Evolutionary conservation across 2,797 vertebrate species (phyloP).

Genomic region (Tolypeutes matacus): DNA sequence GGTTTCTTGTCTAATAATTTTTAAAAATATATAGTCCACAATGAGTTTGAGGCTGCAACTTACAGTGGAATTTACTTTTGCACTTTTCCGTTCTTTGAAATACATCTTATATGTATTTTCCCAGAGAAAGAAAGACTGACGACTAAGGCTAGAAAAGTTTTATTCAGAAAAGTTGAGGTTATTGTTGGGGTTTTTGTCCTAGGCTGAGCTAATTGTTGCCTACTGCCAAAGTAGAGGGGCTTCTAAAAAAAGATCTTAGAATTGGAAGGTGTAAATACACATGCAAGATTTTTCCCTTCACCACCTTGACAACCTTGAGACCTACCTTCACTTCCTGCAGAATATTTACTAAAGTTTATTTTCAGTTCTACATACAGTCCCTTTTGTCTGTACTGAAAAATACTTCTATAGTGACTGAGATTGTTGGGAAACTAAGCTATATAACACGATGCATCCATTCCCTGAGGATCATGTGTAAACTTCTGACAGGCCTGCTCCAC

Average conservation of each 20-base stretch:
- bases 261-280: not conserved
- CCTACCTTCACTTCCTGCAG: not conserved
- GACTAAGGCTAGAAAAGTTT: not conserved
- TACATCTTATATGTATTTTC: not conserved
- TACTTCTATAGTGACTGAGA: not conserved
- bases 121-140: not conserved
- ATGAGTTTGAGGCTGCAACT: fast-evolving
- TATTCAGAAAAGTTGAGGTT: not conserved
- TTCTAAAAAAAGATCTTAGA: not conserved
- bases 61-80: not conserved
- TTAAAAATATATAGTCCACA: not conserved
- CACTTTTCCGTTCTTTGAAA: not conserved
- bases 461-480: not conserved
- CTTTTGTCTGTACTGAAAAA: not conserved
- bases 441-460: too few species aligned
- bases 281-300: not conserved
- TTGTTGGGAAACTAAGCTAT: not conserved
- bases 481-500: not conserved
- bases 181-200: not conserved
- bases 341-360: not conserved
- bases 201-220: not conserved
- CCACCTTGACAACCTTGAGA: not conserved
- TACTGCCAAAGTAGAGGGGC: not conserved
- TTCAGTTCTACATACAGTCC: not conserved
- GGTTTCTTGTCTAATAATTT: not conserved